Evolutionary conservation across 1,140 invertebrate species (phyloP).

Genomic region (Drosophila aff.): DNA sequence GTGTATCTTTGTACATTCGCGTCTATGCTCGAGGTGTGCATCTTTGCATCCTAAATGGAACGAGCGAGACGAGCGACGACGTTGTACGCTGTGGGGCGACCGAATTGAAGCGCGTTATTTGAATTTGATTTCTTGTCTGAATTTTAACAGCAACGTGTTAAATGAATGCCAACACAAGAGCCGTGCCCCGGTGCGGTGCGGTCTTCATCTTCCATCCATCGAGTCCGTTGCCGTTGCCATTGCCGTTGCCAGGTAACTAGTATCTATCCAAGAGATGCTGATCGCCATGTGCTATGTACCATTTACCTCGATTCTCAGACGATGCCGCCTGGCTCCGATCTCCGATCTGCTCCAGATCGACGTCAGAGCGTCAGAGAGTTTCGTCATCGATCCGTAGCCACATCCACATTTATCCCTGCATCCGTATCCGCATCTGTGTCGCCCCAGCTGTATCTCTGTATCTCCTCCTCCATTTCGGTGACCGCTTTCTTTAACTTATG

Average conservation of each 20-base stretch:
- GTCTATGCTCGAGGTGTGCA: conserved; percentile 31
- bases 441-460: conserved; percentile 24
- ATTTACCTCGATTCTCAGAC: conserved; percentile 11
- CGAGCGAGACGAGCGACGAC: conserved; percentile 9
- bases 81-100: conserved; percentile 17
- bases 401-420: conserved; percentile 46
- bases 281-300: conserved; percentile 68
- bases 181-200: conserved; percentile 25
- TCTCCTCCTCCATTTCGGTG: conserved; percentile 21
- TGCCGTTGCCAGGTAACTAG: conserved; percentile 60
- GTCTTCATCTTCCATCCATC: conserved; percentile 14
- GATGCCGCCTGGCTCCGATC: not conserved
- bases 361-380: conserved; percentile 32
- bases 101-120: conserved; percentile 82
- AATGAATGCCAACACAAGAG: conserved; percentile 77
- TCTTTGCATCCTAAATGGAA: conserved; percentile 43
- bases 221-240: not conserved
- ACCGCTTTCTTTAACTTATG: conserved; percentile 55
- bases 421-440: conserved; percentile 61
- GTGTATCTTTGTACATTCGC: conserved; percentile 4
- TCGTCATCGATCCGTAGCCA: conserved; percentile 54
- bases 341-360: conserved; percentile 52
- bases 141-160: conserved; percentile 83
- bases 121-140: conserved; percentile 82
- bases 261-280: conserved; percentile 24